Conservation (phyloP, 2,797 vertebrate genomes). For the Perodicticus potto region DNA sequence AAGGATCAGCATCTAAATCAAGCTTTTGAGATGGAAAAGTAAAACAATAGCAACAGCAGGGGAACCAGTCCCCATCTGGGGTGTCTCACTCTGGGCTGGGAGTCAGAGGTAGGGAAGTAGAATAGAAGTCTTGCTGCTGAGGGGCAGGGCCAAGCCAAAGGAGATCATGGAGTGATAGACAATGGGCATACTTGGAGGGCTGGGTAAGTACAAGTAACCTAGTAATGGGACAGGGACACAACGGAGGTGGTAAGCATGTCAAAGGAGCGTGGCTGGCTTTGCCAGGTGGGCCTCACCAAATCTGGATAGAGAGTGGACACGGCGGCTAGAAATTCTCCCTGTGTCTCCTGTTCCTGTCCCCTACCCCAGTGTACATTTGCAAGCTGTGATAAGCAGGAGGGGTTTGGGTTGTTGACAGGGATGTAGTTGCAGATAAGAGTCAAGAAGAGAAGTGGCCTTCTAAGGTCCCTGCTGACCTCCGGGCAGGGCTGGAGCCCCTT, state of each 20-base stretch:
- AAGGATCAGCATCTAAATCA: neutral
- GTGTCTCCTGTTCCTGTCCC: neutral
- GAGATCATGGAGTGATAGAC: accelerated
- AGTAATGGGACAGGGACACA: accelerated
- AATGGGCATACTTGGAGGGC: too few relatives aligned
- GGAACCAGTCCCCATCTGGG: accelerated
- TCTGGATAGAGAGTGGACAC: neutral
- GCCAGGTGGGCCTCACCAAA: neutral
- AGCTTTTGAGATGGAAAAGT: neutral
- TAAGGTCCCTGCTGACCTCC: neutral
- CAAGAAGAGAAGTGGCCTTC: neutral
- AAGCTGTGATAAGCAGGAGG: neutral
- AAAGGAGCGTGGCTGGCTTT: neutral
- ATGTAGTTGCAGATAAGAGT: neutral
- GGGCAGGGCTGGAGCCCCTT: neutral
- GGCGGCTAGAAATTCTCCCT: neutral
- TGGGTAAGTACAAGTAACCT: neutral
- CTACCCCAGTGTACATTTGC: too few relatives aligned
- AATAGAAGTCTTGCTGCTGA: neutral
- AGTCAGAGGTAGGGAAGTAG: neutral
- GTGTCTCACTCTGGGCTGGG: neutral
- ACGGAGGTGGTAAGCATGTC: neutral
- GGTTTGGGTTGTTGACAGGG: neutral
- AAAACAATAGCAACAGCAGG: neutral
- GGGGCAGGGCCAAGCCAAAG: neutral